Evolutionary conservation across 2,888 invertebrate genomes (phyloP).

Genomic region (Yponomeuta malinellus): DNA sequence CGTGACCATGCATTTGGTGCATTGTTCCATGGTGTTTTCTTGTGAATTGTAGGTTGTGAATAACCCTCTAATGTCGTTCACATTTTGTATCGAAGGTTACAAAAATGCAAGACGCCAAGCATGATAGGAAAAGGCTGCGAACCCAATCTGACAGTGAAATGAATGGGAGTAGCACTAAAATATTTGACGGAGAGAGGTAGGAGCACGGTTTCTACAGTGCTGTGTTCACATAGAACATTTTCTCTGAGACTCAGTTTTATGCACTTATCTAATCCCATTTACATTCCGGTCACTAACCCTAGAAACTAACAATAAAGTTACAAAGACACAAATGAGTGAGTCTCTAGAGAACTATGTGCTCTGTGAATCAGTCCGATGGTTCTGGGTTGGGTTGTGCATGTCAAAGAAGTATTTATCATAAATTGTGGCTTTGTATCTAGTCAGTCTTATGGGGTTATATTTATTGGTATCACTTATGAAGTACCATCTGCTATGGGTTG

Average conservation of each 20-base stretch:
- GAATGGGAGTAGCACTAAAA: constrained; percentile 51
- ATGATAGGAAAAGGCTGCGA: constrained; percentile 47
- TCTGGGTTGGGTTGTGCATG: not conserved
- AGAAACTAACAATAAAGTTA: not conserved
- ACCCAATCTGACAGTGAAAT: constrained; percentile 46
- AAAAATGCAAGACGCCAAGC: constrained; percentile 26
- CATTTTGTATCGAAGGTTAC: constrained; percentile 16
- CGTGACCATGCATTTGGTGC: too few relatives aligned
- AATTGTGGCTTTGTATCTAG: not conserved
- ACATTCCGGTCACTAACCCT: not conserved
- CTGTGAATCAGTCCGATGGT: not conserved
- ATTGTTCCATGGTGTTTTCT: not conserved
- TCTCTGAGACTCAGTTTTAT: not conserved
- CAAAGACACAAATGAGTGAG: too few relatives aligned
- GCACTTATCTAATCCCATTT: not conserved
- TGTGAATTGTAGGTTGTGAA: not conserved
- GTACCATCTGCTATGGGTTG: not conserved
- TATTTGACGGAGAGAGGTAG: constrained; percentile 48
- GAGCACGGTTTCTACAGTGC: constrained; percentile 16
- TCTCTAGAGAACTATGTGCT: not conserved
- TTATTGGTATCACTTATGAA: not conserved
- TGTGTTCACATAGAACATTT: not conserved
- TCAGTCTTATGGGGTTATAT: not conserved
- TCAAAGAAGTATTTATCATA: not conserved
- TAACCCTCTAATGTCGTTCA: not conserved